These are phyloP conservation scores for Crocallis elinguaria DNA, from an alignment of 2,888 invertebrate species.

Conservation along the genomic window DNA sequence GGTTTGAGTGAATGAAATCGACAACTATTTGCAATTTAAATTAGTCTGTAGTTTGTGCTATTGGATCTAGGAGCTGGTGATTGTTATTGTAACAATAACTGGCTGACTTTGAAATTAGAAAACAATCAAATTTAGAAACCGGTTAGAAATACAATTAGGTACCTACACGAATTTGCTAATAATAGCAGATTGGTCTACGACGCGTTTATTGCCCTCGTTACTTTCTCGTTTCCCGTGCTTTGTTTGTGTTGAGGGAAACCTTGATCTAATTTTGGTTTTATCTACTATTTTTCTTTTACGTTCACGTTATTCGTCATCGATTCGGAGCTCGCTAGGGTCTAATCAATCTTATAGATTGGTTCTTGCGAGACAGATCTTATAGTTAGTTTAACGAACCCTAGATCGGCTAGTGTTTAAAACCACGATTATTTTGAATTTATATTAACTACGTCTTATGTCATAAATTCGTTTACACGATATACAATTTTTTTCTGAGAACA, in stretches of 20 bases:
- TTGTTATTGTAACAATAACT: neutral
- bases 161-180: conserved; percentile 1
- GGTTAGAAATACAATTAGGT: neutral
- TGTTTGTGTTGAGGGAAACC: conserved; percentile 30
- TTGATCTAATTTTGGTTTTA: conserved; percentile 30
- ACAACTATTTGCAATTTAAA: neutral
- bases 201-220: conserved; percentile 17
- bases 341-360: neutral
- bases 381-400: neutral
- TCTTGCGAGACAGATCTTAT: neutral
- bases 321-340: neutral
- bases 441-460: neutral
- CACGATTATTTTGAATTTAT: neutral
- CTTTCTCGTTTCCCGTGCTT: conserved; percentile 9
- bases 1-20: neutral
- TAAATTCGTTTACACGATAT: too few species aligned
- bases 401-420: neutral
- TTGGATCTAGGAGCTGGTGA: neutral
- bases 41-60: too few species aligned
- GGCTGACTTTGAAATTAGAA: neutral
- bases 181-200: conserved; percentile 18
- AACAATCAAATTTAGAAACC: neutral
- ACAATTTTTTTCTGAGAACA: too few species aligned
- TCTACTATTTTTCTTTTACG: conserved; percentile 16
- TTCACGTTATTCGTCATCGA: conserved; percentile 16